Percentiles rank a stretch among this genome's conserved stretches.
Evolutionary conservation across 2,888 invertebrate genomes (phyloP).

Genomic region (Eupeodes luniger): DNA sequence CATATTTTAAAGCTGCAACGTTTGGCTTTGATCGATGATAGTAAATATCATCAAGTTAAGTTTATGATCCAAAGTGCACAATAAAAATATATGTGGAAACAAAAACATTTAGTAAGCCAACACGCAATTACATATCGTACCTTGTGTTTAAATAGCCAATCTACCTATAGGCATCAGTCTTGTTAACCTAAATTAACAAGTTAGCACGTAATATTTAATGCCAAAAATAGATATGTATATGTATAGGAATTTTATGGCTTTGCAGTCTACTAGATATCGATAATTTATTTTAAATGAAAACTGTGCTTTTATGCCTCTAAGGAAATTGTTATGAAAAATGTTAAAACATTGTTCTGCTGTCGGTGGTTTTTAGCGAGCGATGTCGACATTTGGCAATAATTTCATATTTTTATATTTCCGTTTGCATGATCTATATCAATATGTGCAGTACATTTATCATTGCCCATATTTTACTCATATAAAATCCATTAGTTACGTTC

Average conservation of each 20-base stretch:
- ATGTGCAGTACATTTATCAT: not conserved
- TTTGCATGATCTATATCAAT: slow-evolving; percentile 24
- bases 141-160: not conserved
- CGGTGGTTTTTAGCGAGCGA: not conserved
- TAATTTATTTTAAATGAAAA: slow-evolving; percentile 5
- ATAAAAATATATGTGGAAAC: too few relatives aligned
- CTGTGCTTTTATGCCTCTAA: not conserved
- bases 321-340: not conserved
- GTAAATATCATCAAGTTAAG: too few relatives aligned
- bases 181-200: slow-evolving; percentile 40
- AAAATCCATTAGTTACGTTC: slow-evolving; percentile 35
- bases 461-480: not conserved
- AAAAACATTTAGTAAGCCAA: not conserved
- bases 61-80: too few relatives aligned
- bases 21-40: too few relatives aligned
- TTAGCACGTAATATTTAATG: slow-evolving; percentile 29
- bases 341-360: not conserved
- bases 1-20: too few relatives aligned
- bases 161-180: slow-evolving; percentile 20
- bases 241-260: not conserved
- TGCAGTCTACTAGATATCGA: not conserved
- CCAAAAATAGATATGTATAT: not conserved
- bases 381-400: slow-evolving; percentile 11
- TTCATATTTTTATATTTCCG: slow-evolving; percentile 3
- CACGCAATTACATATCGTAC: slow-evolving; percentile 2